Evolutionary conservation across 2,113 vertebrate species (phyloP).

Genomic region (Rhinoptilus africanus): DNA sequence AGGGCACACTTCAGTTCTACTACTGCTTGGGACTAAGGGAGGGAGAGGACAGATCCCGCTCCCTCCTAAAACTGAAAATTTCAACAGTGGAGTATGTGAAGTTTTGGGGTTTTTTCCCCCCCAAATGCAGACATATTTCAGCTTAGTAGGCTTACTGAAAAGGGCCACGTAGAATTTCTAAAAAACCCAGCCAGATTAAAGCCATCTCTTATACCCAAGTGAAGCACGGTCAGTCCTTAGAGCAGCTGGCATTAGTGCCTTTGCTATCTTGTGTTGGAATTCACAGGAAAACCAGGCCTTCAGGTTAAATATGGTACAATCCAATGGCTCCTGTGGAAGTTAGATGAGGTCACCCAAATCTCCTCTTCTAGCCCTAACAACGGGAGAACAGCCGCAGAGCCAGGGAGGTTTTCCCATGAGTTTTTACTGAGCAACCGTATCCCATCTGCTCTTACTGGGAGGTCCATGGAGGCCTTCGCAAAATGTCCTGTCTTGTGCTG

Average conservation of each 20-base stretch:
- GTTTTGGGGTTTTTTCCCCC: background rate
- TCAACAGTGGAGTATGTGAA: fast-evolving
- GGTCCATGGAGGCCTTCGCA: background rate
- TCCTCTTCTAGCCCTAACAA: background rate
- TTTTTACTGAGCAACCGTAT: background rate
- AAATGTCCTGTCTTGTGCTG: fast-evolving
- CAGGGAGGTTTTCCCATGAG: background rate
- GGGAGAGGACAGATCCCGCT: background rate
- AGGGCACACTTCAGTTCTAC: fast-evolving
- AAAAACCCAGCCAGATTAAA: background rate
- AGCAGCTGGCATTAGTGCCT: background rate
- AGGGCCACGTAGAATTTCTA: fast-evolving
- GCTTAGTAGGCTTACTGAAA: background rate
- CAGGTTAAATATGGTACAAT: background rate
- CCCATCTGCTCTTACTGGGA: background rate
- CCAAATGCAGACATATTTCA: background rate
- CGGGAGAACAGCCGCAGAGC: background rate
- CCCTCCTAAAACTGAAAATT: background rate
- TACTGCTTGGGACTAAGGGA: fast-evolving
- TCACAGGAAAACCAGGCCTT: background rate
- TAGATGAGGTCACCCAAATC: background rate
- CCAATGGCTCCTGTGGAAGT: background rate
- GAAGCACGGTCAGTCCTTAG: background rate
- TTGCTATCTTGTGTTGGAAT: background rate
- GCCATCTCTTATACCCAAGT: background rate